These are phyloP conservation scores for Epistrophella euchroma DNA, from an alignment of 2,888 invertebrate genomes.

Conservation along the genomic window DNA sequence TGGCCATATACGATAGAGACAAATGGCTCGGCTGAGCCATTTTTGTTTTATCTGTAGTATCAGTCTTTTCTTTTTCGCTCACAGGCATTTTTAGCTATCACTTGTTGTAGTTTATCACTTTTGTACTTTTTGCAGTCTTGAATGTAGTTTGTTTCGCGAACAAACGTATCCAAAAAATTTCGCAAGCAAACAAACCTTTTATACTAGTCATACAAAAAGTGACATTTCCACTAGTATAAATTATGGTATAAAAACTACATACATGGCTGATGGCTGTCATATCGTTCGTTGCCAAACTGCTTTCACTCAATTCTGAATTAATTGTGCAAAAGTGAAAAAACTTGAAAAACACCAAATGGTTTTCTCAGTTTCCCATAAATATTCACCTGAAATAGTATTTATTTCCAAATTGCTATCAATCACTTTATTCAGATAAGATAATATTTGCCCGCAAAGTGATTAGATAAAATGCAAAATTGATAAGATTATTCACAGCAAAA, in stretches of 20 bases:
- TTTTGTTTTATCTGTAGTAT: no score
- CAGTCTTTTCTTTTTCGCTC: no score
- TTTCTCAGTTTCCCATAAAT: constrained; percentile 38
- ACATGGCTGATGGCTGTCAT: constrained; percentile 42
- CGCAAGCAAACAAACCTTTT: constrained; percentile 44
- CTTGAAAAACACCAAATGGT: constrained; percentile 44
- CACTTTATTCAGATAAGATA: constrained; percentile 25
- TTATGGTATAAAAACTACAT: constrained; percentile 37
- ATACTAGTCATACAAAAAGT: constrained; percentile 29
- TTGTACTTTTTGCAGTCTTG: no score
- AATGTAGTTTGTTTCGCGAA: no score
- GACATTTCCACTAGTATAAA: constrained; percentile 43
- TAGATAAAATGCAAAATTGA: constrained; percentile 54
- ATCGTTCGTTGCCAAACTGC: constrained; percentile 54
- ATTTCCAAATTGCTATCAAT: constrained; percentile 28
- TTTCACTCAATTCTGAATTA: constrained; percentile 38
- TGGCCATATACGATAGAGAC: no score
- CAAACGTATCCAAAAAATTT: constrained; percentile 10
- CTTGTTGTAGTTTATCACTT: no score
- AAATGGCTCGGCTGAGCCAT: no score
- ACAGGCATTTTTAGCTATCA: no score
- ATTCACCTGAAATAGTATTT: constrained; percentile 38
- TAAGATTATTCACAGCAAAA: constrained; percentile 41
- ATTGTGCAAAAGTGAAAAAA: constrained; percentile 62
- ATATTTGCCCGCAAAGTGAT: constrained; percentile 62